Evolutionary conservation across 2,888 invertebrate species (phyloP).

Genomic region (Trachelus stipa): DNA sequence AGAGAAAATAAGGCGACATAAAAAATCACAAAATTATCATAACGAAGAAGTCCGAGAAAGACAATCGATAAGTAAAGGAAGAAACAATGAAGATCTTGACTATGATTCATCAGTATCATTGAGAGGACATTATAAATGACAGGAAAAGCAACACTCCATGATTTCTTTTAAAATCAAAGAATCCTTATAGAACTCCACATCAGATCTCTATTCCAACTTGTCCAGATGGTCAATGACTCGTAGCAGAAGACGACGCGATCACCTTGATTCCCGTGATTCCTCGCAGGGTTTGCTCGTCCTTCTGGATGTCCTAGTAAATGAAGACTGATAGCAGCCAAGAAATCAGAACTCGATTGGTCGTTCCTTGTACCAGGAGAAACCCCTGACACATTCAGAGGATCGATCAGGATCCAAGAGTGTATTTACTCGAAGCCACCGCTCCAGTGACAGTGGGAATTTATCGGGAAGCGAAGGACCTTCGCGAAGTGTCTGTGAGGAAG

Average conservation of each 20-base stretch:
- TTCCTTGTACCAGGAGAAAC: background rate
- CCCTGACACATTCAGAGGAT: background rate
- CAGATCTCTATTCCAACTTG: background rate
- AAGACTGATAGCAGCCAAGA: background rate
- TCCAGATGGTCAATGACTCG: background rate
- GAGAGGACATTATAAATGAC: background rate
- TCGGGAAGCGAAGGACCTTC: conserved; percentile 18
- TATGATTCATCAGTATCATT: background rate
- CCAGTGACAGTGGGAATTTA: conserved; percentile 36
- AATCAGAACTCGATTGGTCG: background rate
- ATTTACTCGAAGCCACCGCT: background rate
- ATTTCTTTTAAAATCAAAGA: background rate
- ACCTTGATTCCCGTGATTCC: background rate
- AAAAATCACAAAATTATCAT: background rate
- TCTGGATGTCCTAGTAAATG: background rate
- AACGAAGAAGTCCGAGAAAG: background rate
- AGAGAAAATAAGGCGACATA: background rate
- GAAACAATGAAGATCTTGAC: background rate
- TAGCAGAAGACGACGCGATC: background rate
- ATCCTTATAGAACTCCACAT: background rate
- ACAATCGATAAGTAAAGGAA: background rate
- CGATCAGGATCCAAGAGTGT: background rate
- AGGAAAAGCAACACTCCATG: background rate
- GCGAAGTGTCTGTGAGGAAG: conserved; percentile 37
- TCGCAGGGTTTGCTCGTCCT: background rate